Base-by-base conservation (phyloP, 2,888 invertebrate genomes). In the Synergus japonicus region DNA sequence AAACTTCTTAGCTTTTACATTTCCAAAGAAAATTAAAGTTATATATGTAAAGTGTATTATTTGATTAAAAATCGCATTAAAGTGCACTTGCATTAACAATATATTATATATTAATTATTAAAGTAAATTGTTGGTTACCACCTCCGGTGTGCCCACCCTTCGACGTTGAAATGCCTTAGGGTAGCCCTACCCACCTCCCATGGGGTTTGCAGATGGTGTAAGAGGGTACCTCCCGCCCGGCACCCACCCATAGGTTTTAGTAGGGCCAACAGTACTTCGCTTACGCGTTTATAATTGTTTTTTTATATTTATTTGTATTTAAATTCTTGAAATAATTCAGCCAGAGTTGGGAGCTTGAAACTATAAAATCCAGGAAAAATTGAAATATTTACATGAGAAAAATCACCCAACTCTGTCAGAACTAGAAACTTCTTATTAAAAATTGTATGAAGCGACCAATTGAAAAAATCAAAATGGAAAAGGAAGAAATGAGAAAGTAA, bases 181-280 rank as follows among this genome's bases (percentile, higher is more conserved):
- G 87, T 87, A 90, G 90, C 91, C 92, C 91, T 90, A 91, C 92
- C 92, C 91, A 90, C 90, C 89, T 91, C 92, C 92, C 92, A 89
- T 89, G 90, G 91, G 87, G 87, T 89, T 88, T 83, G 90, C 85
- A 88, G 92, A 89, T 87, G 91, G 89, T 87, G 91, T 89, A 91
- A 90, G 89, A 87, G 90, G 90, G 89, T 89, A 91, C 89, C 88
- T 88, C 91, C 91, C 90, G 90, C 91, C 91, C 90, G 86, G 90
- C 90, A 90, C 92, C 92, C 91, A 92, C 92, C 90, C 92, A 90
- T 87, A 88, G 91, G 90, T 90, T 89, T 91, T 87, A 89, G 89
- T 91, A 87, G 91, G 92, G 91, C 91, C 92, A 90, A 92, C 92
- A 92, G 92, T 92, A 92, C 92, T 91, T 73, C 89, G 90, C 91